Conservation (phyloP, 2,797 vertebrate genomes). For the Borostomias antarcticus region DNA sequence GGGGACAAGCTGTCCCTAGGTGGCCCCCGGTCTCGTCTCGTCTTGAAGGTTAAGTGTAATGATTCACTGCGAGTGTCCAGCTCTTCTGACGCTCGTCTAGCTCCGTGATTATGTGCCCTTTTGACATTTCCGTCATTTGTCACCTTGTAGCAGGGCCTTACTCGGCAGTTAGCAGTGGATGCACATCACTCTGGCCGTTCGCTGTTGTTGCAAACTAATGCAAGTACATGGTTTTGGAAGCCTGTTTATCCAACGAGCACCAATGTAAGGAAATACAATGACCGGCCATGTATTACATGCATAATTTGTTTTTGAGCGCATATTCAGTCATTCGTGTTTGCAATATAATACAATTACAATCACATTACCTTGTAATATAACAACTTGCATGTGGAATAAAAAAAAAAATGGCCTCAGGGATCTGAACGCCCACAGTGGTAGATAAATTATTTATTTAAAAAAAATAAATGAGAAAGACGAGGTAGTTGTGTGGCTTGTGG, state of each 20-base stretch:
- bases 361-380: conserved; percentile 23
- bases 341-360: conserved; percentile 16
- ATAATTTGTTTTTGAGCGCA: conserved; percentile 10
- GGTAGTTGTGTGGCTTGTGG: background rate
- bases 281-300: conserved; percentile 5
- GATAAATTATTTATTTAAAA: conserved; percentile 5
- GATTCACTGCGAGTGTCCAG: background rate
- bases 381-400: background rate
- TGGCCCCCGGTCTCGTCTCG: conserved; percentile 10
- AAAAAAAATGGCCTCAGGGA: conserved; percentile 3
- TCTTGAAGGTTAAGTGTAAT: conserved; percentile 28
- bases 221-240: no score
- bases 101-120: background rate
- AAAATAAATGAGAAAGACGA: background rate
- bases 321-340: conserved; percentile 23
- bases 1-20: conserved; percentile 24
- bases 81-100: background rate
- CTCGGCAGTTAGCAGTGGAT: background rate
- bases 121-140: conserved; percentile 7
- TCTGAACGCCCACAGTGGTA: conserved; percentile 4
- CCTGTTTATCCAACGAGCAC: no score
- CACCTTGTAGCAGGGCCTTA: background rate
- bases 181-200: background rate
- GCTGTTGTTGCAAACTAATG: conserved; percentile 3
- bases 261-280: no score